Conservation (phyloP, 2,797 vertebrate genomes). For the Smutsia gigantea region DNA sequence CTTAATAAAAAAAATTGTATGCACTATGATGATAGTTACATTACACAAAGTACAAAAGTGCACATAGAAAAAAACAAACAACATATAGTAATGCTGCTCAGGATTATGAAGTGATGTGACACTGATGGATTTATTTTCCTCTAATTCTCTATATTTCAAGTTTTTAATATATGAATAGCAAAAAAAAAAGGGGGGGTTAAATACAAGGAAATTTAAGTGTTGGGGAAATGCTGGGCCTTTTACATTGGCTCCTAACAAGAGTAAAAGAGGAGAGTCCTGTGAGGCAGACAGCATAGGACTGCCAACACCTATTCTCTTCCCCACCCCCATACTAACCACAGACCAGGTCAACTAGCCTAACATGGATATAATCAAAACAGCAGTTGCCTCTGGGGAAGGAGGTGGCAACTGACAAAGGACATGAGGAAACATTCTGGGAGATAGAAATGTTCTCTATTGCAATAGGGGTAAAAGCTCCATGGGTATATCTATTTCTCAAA, state of each 20-base stretch:
- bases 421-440: neutral
- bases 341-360: neutral
- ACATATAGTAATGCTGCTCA: neutral
- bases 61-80: neutral
- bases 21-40: neutral
- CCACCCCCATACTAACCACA: neutral
- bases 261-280: neutral
- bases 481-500: neutral
- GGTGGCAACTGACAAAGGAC: neutral
- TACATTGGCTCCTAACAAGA: neutral
- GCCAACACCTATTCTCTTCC: neutral
- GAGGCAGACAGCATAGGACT: neutral
- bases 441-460: neutral
- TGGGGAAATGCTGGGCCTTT: neutral
- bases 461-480: rapidly evolving
- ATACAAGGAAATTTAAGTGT: neutral
- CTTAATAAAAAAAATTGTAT: neutral
- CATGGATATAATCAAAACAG: neutral
- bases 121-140: neutral
- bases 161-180: neutral
- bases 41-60: neutral
- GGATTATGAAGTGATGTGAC: neutral
- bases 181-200: neutral
- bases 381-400: neutral
- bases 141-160: neutral